Base-by-base conservation (phyloP, 1,140 invertebrate genomes). In the Cydia strobilella region DNA sequence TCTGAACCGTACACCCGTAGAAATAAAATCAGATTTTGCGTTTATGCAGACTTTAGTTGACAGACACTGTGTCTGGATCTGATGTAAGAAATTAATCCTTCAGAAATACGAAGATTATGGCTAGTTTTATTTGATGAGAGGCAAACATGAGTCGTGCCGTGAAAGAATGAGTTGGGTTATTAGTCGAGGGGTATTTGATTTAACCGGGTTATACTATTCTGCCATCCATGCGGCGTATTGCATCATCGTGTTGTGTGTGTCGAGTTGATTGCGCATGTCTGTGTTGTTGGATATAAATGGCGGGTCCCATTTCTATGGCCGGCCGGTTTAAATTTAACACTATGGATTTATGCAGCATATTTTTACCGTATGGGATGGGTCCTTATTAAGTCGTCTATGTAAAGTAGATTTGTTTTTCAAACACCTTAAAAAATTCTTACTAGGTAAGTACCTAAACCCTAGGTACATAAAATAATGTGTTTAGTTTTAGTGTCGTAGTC, bases 211-310 rank as follows among this genome's bases (percentile, higher is more conserved):
- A 69, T 69, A 18, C n/a, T n/a, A 69, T 69, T 69, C 65, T 42
- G 65, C 27, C 65, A 69, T 69, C 12, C 27, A 18, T n/a, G 65
- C 7, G 27, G 5, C 7, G 15, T 69, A 18, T 69, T 69, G 65
- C 65, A 69, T 69, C 65, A 69, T 69, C 31, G 65, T 69, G 31
- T 66, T 27, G 62, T 15, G 6, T 23, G 65, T 69, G 18, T 69
- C n/a, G 63, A 2, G 18, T 23, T 23, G 18, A 59, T 20, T 39
- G 65, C 65, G 65, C 31, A 69, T 39, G 35, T 15, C 31, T 35
- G 63, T 13, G 25, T n/a, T 6, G n/a, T n/a, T 54, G 15, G 51
- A n/a, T 18, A 54, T 54, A 65, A 66, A 63, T 27, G 27, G 63
- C 63, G 63, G 15, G 23, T 18, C 27, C 27, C 15, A 15, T 39